phyloP scores from a whole-genome alignment of 2,113 vertebrate species.

The Ceratotherium simum region DNA sequence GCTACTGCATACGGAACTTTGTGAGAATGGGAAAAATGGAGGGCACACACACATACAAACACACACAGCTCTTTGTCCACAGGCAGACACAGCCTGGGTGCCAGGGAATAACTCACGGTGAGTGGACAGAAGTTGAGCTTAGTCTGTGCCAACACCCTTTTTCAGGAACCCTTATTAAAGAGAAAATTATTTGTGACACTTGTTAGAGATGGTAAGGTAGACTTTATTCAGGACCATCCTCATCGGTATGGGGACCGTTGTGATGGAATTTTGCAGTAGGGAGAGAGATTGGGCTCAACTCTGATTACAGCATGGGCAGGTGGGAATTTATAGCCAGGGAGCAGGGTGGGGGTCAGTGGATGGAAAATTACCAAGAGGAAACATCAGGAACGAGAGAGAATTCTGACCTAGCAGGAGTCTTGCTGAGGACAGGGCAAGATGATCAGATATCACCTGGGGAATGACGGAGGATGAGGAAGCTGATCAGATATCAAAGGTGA shows the following conservation, averaged over 20 bases:
- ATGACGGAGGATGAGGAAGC: neutral
- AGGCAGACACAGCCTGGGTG: neutral
- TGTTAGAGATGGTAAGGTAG: neutral
- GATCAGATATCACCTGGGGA: neutral
- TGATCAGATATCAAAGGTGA: accelerated
- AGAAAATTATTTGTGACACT: neutral
- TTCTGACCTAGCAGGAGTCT: neutral
- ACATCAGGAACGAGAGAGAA: neutral
- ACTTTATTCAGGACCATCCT: neutral
- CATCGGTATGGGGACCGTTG: no score
- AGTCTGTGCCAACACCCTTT: accelerated
- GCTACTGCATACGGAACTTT: no score
- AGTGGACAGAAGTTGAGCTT: neutral
- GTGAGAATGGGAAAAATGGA: neutral
- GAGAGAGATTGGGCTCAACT: neutral
- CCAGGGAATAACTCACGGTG: accelerated
- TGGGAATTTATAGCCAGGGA: neutral
- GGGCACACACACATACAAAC: accelerated
- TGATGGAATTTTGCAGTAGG: neutral
- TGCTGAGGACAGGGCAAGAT: neutral
- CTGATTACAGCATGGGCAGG: neutral
- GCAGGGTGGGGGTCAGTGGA: neutral
- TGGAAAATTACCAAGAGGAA: neutral
- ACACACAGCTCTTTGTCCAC: neutral
- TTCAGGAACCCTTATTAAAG: neutral